Evolutionary conservation across 2,888 invertebrate species (phyloP).

Genomic region (Mesorhabditis belari): DNA sequence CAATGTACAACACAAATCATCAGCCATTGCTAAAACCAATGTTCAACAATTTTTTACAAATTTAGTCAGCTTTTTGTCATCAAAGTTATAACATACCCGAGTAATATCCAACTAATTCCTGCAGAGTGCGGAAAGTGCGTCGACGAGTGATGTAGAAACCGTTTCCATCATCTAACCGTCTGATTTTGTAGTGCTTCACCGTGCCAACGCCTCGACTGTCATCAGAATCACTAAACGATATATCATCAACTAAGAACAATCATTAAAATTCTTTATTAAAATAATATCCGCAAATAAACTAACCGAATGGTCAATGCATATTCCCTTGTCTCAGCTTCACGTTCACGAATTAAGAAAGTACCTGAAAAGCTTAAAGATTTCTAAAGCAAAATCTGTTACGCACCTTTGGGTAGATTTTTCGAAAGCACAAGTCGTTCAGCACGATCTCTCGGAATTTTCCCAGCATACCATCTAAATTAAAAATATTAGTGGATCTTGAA

Average conservation of each 20-base stretch:
- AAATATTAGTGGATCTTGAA: slow-evolving; percentile 44
- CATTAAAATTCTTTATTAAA: too few species aligned
- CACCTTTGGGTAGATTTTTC: slow-evolving; percentile 73
- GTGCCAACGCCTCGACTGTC: slow-evolving; percentile 57
- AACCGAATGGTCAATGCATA: slow-evolving; percentile 47
- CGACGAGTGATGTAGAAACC: slow-evolving; percentile 80
- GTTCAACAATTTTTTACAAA: not conserved
- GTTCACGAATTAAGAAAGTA: slow-evolving; percentile 87
- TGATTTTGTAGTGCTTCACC: slow-evolving; percentile 97
- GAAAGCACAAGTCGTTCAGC: slow-evolving; percentile 85
- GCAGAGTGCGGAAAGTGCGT: slow-evolving; percentile 82
- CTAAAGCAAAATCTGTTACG: too few species aligned
- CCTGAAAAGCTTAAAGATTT: slow-evolving; percentile 54
- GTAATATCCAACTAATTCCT: slow-evolving; percentile 87
- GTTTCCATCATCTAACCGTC: slow-evolving; percentile 74
- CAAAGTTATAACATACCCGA: slow-evolving; percentile 65
- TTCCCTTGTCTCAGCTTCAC: slow-evolving; percentile 80
- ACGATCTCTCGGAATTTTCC: slow-evolving; percentile 88
- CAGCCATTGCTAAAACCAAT: slow-evolving; percentile 67
- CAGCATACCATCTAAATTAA: slow-evolving; percentile 98
- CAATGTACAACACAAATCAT: slow-evolving; percentile 86
- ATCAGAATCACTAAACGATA: slow-evolving; percentile 56
- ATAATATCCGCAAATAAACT: not conserved
- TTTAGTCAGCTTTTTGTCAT: not conserved
- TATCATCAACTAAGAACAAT: slow-evolving; percentile 60